These are phyloP conservation scores for Dufourea novaeangliae DNA, from an alignment of 1,140 invertebrate genomes.

Conservation along the genomic window DNA sequence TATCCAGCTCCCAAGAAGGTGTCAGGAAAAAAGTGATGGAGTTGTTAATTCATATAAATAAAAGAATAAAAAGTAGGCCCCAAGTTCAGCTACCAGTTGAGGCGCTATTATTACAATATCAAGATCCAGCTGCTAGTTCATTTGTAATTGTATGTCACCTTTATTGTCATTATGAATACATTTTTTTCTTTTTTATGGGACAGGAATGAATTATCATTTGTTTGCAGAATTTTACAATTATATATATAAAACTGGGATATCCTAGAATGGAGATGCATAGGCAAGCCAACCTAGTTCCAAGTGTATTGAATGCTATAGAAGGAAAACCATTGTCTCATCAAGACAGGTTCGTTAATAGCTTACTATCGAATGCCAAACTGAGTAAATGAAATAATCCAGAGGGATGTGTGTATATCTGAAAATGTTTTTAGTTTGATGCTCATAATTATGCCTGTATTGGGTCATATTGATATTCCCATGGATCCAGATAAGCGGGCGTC, in stretches of 20 bases:
- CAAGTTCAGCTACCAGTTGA: constrained; percentile 94
- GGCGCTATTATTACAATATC: constrained; percentile 90
- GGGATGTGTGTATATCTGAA: constrained; percentile 30
- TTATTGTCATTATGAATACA: constrained; percentile 22
- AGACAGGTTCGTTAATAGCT: constrained; percentile 85
- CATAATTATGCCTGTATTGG: constrained; percentile 90
- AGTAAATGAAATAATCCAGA: not conserved
- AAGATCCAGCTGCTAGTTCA: constrained; percentile 88
- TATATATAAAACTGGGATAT: constrained; percentile 96
- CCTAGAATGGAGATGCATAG: constrained; percentile 89
- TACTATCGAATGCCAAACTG: constrained; percentile 20
- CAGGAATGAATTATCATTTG: constrained; percentile 37
- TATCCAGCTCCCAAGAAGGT: constrained; percentile 92
- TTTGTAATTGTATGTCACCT: constrained; percentile 89
- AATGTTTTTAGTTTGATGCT: constrained; percentile 87
- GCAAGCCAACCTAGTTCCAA: constrained; percentile 89
- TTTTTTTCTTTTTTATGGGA: constrained; percentile 22
- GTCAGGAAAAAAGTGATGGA: constrained; percentile 96
- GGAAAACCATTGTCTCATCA: constrained; percentile 92
- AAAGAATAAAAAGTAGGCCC: constrained; percentile 91
- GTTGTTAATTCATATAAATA: constrained; percentile 95
- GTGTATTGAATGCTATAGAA: constrained; percentile 89
- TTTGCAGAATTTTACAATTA: constrained; percentile 95
- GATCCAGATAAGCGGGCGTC: constrained; percentile 85
- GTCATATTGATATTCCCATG: constrained; percentile 86